A percentile compares a stretch with the other conserved stretches of the same genome.
These are phyloP conservation scores for Heteromormyrus szaboi DNA, from an alignment of 2,797 vertebrate genomes.

Conservation along the genomic window DNA sequence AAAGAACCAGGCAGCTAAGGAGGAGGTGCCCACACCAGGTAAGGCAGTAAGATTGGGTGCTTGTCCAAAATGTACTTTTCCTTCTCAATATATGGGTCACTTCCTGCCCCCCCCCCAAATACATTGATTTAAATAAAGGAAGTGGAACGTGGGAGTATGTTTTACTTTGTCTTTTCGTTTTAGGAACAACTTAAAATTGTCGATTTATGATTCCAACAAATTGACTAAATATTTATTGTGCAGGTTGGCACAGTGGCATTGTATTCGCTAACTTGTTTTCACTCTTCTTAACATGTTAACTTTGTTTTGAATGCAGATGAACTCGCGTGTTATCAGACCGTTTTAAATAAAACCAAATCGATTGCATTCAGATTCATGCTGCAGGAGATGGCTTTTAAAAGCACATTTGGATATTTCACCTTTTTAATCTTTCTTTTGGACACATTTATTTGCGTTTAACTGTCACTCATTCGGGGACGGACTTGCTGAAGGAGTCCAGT, in stretches of 20 bases:
- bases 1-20: conserved; percentile 48
- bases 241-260: neutral
- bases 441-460: neutral
- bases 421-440: neutral
- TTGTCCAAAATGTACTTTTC: neutral
- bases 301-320: neutral
- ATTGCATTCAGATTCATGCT: neutral
- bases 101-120: neutral
- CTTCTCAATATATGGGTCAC: neutral
- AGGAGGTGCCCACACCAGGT: conserved; percentile 62
- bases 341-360: neutral
- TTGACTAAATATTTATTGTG: neutral
- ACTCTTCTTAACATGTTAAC: neutral
- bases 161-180: neutral
- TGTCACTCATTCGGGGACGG: neutral
- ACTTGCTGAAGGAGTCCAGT: neutral
- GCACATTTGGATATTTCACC: neutral
- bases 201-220: neutral
- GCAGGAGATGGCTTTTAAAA: neutral
- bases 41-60: conserved; percentile 30
- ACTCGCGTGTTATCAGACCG: neutral
- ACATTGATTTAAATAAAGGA: neutral
- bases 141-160: neutral
- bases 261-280: neutral
- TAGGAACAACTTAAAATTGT: neutral